Base-by-base conservation (phyloP, 1,140 invertebrate genomes). In the Maconellicoccus hirsutus region DNA sequence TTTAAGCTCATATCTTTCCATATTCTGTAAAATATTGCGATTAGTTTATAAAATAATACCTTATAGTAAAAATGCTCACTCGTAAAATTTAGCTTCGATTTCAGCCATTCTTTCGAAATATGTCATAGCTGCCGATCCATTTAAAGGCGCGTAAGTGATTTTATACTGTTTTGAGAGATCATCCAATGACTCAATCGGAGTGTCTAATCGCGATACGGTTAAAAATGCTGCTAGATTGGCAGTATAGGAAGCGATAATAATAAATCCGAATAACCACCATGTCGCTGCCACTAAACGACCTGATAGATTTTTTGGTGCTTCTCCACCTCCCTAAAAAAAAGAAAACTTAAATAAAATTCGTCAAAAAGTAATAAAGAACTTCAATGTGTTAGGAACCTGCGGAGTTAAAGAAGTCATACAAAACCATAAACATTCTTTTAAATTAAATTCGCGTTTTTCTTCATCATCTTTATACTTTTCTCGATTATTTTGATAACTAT, bases 1-100 rank as follows among this genome's bases (percentile, higher is more conserved):
- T 98, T 96, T 10, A 98, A 80, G 33, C 93, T 95, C 89, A 98
- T 96, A 73, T 96, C 91, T 78, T 97, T 97, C 96, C 96, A 98
- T 74, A 98, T 96, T 75, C 93, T 96, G 77, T 42, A 79, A 78
- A 59, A 71, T 72, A 71, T 33, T 14, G 26, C 63, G 26, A 10
- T 16, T 16, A 22, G 10, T 6, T 8, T 6, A 27, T 4, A 19
- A 23, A 61, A 6, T 23, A 16, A 21, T 33, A 33, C 29, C 29
- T 33, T 6, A 33, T 33, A 3, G 29, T 33, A 12, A 33, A 33
- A 33, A 33, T n/a, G 82, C 86, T 85, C 79, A 97, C 94, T 96
- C 91, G 78, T 98, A 98, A 81, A 98, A 98, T 74, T 84, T 86
- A 70, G 88, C 85, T 81, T 98, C 96, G 73, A 98, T 98, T 74